Conservation (phyloP, 2,797 vertebrate species). For the Melanotaenia nigrans region DNA sequence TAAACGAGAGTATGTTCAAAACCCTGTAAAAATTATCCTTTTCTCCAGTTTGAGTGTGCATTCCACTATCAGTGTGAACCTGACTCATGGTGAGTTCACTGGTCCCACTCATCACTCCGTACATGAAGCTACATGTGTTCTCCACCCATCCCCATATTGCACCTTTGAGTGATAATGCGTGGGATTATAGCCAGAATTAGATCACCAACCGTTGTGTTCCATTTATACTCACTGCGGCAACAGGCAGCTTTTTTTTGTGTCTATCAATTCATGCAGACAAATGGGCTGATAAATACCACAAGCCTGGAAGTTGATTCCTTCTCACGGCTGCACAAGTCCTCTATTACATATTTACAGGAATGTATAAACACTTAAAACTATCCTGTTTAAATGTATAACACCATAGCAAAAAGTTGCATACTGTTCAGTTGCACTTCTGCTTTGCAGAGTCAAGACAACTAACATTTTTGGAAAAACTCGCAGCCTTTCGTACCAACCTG, state of each 20-base stretch:
- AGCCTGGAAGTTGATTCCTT: too few species aligned
- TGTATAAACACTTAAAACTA: background rate
- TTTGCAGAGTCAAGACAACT: too few species aligned
- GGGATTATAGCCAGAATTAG: constrained; percentile 45
- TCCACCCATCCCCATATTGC: constrained; percentile 31
- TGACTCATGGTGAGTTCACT: constrained; percentile 60
- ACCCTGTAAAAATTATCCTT: background rate
- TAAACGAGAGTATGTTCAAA: background rate
- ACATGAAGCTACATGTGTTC: constrained; percentile 37
- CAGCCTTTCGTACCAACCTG: too few species aligned
- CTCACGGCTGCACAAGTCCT: too few species aligned
- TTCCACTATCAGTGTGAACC: constrained; percentile 33
- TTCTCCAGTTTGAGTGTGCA: background rate
- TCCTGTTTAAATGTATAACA: background rate
- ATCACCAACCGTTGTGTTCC: constrained; percentile 13
- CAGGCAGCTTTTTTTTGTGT: constrained; percentile 10
- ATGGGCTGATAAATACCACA: background rate
- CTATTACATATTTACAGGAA: too few species aligned
- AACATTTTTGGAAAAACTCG: too few species aligned
- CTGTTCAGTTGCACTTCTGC: background rate
- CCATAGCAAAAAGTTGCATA: background rate
- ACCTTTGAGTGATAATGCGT: constrained; percentile 42
- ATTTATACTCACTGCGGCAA: constrained; percentile 39
- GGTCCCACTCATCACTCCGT: constrained; percentile 18
- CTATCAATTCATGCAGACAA: constrained; percentile 20